These are phyloP conservation scores for Paramisgurnus dabryanus DNA, from an alignment of 2,113 vertebrate genomes.

Conservation along the genomic window DNA sequence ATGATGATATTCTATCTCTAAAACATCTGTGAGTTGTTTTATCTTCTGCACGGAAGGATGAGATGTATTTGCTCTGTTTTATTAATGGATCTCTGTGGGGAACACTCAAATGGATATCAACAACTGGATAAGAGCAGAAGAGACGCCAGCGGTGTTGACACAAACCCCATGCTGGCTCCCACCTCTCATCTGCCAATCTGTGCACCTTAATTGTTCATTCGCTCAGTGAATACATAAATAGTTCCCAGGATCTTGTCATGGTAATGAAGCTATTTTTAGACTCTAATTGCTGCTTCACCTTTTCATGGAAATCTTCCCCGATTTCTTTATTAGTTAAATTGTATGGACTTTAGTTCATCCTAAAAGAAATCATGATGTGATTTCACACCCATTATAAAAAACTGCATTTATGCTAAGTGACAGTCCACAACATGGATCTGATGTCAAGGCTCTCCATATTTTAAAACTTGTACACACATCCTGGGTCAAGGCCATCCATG, in stretches of 20 bases:
- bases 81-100: conserved; percentile 57
- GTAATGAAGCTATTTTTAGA: conserved; percentile 78
- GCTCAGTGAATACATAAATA: conserved; percentile 76
- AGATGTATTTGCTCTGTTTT: conserved; percentile 41
- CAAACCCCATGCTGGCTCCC: conserved; percentile 49
- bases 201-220: conserved; percentile 76
- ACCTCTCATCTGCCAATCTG: conserved; percentile 62
- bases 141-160: conserved; percentile 44
- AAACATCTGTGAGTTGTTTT: conserved; percentile 46
- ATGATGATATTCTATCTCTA: conserved; percentile 7
- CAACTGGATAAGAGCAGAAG: conserved; percentile 47
- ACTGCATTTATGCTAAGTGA: neutral
- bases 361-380: neutral
- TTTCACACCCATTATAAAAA: conserved; percentile 6
- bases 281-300: conserved; percentile 76
- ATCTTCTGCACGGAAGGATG: conserved; percentile 45
- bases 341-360: neutral
- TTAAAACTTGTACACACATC: conserved; percentile 1
- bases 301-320: conserved; percentile 74
- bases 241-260: conserved; percentile 65
- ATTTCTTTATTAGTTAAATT: conserved; percentile 41
- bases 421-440: neutral
- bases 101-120: conserved; percentile 52
- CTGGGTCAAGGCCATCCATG: conserved; percentile 37
- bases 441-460: conserved; percentile 13